Percentiles rank a stretch among this genome's conserved stretches.
Evolutionary conservation across 2,113 vertebrate species (phyloP).

Genomic region (human): GRCh38 chr4:129951501-129952000

Average conservation of each 20-base stretch:
- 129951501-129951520: conserved; percentile 77
- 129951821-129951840: conserved; percentile 73
- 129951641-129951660: conserved; percentile 54
- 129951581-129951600: conserved; percentile 67
- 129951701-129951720: conserved; percentile 72
- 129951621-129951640: conserved; percentile 74
- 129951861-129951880: conserved; percentile 72
- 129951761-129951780: conserved; percentile 76
- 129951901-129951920: conserved; percentile 79
- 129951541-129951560: conserved; percentile 77
- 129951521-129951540: conserved; percentile 83
- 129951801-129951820: conserved; percentile 80
- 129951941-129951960: conserved; percentile 52
- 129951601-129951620: conserved; percentile 75
- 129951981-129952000: conserved; percentile 79
- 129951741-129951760: conserved; percentile 76
- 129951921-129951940: conserved; percentile 73
- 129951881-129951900: conserved; percentile 74
- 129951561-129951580: conserved; percentile 69
- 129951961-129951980: conserved; percentile 61
- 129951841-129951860: conserved; percentile 80
- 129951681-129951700: conserved; percentile 70
- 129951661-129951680: conserved; percentile 62
- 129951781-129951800: conserved; percentile 78
- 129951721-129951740: conserved; percentile 74